These are phyloP conservation scores for Colaptes auratus DNA, from an alignment of 2,113 vertebrate species.

Conservation along the genomic window DNA sequence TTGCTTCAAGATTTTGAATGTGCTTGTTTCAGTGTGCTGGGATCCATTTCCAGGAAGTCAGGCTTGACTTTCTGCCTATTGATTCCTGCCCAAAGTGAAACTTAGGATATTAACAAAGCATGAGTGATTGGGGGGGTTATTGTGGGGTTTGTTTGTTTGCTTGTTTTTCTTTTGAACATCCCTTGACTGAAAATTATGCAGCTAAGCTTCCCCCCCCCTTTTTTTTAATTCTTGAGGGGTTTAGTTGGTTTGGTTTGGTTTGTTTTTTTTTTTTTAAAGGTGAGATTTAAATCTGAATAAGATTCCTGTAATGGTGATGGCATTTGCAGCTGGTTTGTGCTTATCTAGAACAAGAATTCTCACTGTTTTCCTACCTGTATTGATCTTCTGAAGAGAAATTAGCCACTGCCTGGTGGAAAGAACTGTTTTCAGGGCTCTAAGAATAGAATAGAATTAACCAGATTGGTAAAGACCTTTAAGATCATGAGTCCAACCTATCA, in stretches of 20 bases:
- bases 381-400: neutral
- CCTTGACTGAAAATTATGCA: neutral
- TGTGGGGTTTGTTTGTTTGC: too few relatives aligned
- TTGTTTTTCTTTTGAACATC: neutral
- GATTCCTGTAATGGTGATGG: neutral
- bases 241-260: too few relatives aligned
- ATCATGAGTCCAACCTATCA: too few relatives aligned
- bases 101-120: constrained; percentile 54
- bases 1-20: constrained; percentile 46
- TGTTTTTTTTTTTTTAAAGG: neutral
- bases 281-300: neutral
- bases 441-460: neutral
- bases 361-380: neutral
- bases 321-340: neutral
- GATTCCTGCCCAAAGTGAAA: constrained; percentile 63
- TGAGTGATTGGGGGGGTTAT: neutral
- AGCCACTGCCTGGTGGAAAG: neutral
- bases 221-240: too few relatives aligned
- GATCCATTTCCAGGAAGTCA: constrained; percentile 68
- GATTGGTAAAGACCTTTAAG: too few relatives aligned
- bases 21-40: constrained; percentile 54
- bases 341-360: neutral
- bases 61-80: constrained; percentile 47
- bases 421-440: neutral
- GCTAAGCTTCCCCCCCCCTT: too few relatives aligned